A percentile compares a stretch with the other conserved stretches of the same genome.
Evolutionary conservation across 2,113 vertebrate genomes (phyloP).

Genomic region (Paratilapia polleni): DNA sequence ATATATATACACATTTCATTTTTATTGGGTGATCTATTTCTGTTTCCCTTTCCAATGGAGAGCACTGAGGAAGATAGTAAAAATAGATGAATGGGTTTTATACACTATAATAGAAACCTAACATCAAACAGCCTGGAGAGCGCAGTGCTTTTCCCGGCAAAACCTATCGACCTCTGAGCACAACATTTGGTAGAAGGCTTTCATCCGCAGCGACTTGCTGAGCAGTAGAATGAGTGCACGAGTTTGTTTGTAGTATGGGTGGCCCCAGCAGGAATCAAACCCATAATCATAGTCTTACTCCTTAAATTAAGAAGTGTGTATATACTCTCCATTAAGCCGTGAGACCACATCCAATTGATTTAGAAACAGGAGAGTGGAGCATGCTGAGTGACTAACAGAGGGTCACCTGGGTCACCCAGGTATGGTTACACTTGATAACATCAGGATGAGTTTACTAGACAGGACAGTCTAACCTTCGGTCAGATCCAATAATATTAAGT

Average conservation of each 20-base stretch:
- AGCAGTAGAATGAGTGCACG: slow-evolving; percentile 40
- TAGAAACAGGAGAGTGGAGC: slow-evolving; percentile 29
- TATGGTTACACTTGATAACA: slow-evolving; percentile 30
- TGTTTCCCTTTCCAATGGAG: slow-evolving; percentile 6
- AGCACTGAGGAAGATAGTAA: slow-evolving; percentile 49
- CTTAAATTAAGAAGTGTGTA: slow-evolving; percentile 63
- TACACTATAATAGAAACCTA: slow-evolving; percentile 67
- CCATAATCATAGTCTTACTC: slow-evolving; percentile 61
- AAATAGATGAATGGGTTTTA: slow-evolving; percentile 72
- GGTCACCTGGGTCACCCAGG: slow-evolving; percentile 46
- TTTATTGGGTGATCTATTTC: slow-evolving; percentile 25
- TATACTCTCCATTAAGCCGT: slow-evolving; percentile 61
- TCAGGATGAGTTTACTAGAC: slow-evolving; percentile 25
- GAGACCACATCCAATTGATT: slow-evolving; percentile 61
- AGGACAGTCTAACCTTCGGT: not conserved
- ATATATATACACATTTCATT: not conserved
- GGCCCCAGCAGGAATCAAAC: slow-evolving; percentile 65
- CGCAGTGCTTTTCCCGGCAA: slow-evolving; percentile 68
- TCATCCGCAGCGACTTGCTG: slow-evolving; percentile 51
- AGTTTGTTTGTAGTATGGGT: slow-evolving; percentile 74
- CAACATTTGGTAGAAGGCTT: slow-evolving; percentile 61
- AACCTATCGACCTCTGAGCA: slow-evolving; percentile 60
- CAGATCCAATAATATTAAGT: not conserved
- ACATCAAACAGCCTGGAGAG: slow-evolving; percentile 62
- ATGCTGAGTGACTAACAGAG: slow-evolving; percentile 9